Conservation (phyloP, 2,113 vertebrate genomes). For the Melanerpes formicivorus region DNA sequence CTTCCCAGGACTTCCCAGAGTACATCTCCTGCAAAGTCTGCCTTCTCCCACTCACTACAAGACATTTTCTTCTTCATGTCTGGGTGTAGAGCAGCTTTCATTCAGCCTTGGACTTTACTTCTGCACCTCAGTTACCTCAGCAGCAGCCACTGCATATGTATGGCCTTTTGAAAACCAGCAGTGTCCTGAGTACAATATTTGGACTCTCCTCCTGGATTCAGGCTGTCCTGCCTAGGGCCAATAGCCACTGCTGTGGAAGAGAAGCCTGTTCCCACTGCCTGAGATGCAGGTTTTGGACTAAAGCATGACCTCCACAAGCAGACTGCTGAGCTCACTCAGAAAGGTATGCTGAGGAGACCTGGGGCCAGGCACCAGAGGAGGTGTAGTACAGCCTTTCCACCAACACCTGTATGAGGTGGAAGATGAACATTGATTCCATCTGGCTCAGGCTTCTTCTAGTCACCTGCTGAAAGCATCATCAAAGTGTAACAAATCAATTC, state of each 20-base stretch:
- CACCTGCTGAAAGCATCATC: background rate
- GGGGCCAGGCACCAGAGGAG: background rate
- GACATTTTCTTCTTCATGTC: background rate
- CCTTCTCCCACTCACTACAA: background rate
- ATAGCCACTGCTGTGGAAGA: background rate
- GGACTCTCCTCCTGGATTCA: background rate
- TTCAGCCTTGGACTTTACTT: background rate
- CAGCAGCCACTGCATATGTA: background rate
- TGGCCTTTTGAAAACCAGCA: background rate
- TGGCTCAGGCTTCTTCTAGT: background rate
- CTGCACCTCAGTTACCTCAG: background rate
- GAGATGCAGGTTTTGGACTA: background rate
- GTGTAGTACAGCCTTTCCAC: background rate
- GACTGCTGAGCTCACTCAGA: background rate
- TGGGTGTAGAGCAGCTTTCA: background rate
- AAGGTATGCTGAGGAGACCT: background rate
- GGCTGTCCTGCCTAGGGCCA: background rate
- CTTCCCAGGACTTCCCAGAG: background rate
- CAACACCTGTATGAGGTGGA: background rate
- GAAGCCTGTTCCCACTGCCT: background rate
- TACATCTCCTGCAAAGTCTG: background rate
- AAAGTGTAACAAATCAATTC: background rate
- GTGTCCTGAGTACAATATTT: background rate
- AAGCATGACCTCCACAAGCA: background rate
- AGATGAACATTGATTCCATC: background rate